phyloP scores from a whole-genome alignment of 2,888 invertebrate species.

The Gibbula magus region DNA sequence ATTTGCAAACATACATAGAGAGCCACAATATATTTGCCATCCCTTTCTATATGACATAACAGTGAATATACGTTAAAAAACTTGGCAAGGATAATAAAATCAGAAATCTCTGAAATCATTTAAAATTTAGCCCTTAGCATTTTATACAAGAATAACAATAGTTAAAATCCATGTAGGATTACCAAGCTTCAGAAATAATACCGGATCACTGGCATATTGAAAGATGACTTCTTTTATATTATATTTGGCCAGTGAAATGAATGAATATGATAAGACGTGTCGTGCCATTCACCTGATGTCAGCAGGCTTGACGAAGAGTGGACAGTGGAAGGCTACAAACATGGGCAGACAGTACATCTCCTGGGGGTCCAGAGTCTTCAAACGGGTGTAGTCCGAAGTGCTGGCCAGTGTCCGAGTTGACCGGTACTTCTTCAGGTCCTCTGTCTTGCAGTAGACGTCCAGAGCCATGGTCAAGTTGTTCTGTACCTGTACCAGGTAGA shows the following conservation, averaged over 20 bases:
- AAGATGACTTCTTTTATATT: no score
- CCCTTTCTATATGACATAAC: no score
- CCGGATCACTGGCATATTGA: no score
- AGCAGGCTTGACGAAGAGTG: slow-evolving; percentile 84
- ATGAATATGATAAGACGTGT: not conserved
- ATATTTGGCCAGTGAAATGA: not conserved
- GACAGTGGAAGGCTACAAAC: slow-evolving; percentile 87
- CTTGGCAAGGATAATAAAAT: no score
- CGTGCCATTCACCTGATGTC: slow-evolving; percentile 80
- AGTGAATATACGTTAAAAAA: no score
- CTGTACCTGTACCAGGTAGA: slow-evolving; percentile 54
- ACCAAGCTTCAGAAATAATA: no score
- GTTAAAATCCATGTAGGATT: no score
- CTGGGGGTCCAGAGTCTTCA: slow-evolving; percentile 84
- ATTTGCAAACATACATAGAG: no score
- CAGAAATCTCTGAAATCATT: no score
- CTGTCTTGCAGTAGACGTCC: slow-evolving; percentile 85
- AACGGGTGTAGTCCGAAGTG: slow-evolving; percentile 81
- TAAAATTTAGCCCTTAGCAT: no score
- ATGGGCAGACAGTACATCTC: slow-evolving; percentile 86
- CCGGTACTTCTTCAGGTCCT: slow-evolving; percentile 79
- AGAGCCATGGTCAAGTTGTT: slow-evolving; percentile 87
- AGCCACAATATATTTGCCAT: no score
- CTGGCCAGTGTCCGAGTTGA: slow-evolving; percentile 41
- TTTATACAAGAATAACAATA: no score